Evolutionary conservation across 2,113 vertebrate species (phyloP).

Genomic region (Sceloporus tristichus): DNA sequence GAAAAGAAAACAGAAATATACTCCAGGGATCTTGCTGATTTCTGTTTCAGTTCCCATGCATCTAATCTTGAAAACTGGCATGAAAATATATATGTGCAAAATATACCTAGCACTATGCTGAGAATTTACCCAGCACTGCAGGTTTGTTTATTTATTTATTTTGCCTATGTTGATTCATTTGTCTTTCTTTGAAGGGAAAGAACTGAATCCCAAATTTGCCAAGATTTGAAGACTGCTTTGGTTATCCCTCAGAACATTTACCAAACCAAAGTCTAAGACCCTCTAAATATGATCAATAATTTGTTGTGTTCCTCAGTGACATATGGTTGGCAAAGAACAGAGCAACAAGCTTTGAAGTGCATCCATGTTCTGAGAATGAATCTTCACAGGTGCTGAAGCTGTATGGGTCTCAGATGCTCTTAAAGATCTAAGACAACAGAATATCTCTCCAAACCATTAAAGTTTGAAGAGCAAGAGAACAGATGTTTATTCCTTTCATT

Average conservation of each 20-base stretch:
- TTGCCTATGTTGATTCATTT: slow-evolving; percentile 12
- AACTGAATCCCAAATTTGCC: not conserved
- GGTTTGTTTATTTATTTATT: not conserved
- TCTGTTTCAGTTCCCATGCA: slow-evolving; percentile 12
- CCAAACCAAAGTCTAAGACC: slow-evolving; percentile 49
- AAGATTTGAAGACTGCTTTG: slow-evolving; percentile 23
- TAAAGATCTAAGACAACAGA: slow-evolving; percentile 85
- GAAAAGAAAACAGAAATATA: slow-evolving; percentile 48
- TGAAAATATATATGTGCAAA: slow-evolving; percentile 43
- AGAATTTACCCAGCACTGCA: slow-evolving; percentile 23
- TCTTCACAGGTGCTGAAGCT: slow-evolving; percentile 78
- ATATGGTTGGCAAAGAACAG: slow-evolving; percentile 75
- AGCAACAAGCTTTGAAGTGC: slow-evolving; percentile 76
- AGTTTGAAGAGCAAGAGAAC: slow-evolving; percentile 79
- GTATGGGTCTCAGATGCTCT: slow-evolving; percentile 81
- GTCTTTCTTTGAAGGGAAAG: slow-evolving; percentile 1
- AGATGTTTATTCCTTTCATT: slow-evolving; percentile 83
- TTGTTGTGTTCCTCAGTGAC: slow-evolving; percentile 63
- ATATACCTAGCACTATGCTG: slow-evolving; percentile 1
- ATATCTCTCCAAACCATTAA: slow-evolving; percentile 80
- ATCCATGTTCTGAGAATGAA: slow-evolving; percentile 61
- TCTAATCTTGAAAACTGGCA: slow-evolving; percentile 26
- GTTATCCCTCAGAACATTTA: slow-evolving; percentile 40
- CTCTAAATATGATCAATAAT: slow-evolving; percentile 74
- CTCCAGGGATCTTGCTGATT: slow-evolving; percentile 48